Conservation (phyloP, 2,888 invertebrate genomes). For the Poecilus cupreus region DNA sequence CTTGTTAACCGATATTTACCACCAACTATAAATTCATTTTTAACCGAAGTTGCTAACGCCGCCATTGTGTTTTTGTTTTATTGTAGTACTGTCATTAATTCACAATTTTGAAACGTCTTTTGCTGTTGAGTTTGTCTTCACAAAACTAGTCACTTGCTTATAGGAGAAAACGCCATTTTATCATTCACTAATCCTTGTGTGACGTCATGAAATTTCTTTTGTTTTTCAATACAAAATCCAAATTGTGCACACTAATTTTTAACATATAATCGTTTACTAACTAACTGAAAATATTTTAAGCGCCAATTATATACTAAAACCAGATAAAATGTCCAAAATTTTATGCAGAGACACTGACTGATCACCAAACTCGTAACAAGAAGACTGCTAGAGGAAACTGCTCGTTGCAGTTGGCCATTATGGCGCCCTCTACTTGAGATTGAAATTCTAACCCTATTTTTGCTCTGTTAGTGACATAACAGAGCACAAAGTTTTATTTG, state of each 20-base stretch:
- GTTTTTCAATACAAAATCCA: conserved; percentile 42
- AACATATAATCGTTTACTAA: conserved; percentile 19
- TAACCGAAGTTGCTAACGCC: conserved; percentile 70
- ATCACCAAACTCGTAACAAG: conserved; percentile 48
- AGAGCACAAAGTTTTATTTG: conserved; percentile 38
- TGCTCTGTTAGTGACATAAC: conserved; percentile 53
- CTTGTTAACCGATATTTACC: conserved; percentile 95
- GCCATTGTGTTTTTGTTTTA: conserved; percentile 69
- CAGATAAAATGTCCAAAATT: conserved; percentile 47
- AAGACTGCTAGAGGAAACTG: conserved; percentile 47
- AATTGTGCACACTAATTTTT: conserved; percentile 49
- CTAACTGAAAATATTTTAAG: conserved; percentile 40
- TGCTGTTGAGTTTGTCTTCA: conserved; percentile 68
- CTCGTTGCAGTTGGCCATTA: conserved; percentile 46
- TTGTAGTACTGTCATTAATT: conserved; percentile 60
- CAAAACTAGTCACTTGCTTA: conserved; percentile 73
- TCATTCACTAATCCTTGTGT: conserved; percentile 58
- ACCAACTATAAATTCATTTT: conserved; percentile 88
- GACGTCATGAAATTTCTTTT: conserved; percentile 59
- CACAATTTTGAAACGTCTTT: conserved; percentile 71
- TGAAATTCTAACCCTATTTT: conserved; percentile 2
- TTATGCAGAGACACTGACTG: conserved; percentile 47
- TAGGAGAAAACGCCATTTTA: conserved; percentile 75
- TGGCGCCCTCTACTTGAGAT: conserved; percentile 7
- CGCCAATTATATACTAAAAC: conserved; percentile 28